Evolutionary conservation across 2,888 invertebrate species (phyloP), one percentile per base, ranked within the genome.

Genomic region (Machimus rusticus): DNA sequence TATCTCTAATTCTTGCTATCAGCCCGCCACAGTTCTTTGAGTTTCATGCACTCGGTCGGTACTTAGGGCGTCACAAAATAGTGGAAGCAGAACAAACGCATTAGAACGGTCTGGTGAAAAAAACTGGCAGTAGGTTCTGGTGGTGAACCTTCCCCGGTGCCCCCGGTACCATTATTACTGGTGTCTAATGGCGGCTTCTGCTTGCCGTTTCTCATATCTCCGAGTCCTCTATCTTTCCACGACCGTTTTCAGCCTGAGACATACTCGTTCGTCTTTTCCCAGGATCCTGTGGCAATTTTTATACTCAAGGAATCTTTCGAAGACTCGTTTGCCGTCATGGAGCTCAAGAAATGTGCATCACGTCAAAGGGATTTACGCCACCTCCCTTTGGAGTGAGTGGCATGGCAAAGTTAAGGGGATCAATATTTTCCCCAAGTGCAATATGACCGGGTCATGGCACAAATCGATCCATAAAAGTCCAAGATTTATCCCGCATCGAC

Each of bases 1-100:
- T 82, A 39, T 82, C 66, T 82, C 66, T 82, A 82, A 82, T 55
- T 82, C 82, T 39, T 82, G 82, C 66, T 82, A 82, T 82, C 82
- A 55, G 57, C 37, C 19, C 51, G 39, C 57, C 57, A 57, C 82
- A 82, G 82, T 82, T 82, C 82, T 39, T 82, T 82, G 82, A 82
- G 82, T 28, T 82, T 82, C 57, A 57, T 57, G 57, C 66, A 82
- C 82, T 82, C 66, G n/a, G 82, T 57, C n/a, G 57, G 57, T 82
- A 66, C 66, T 37, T 66, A 66, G 37, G 39, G 39, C 82, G 66
- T 37, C 57, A 37, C 66, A 82, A 66, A 55, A 82, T 66, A 55
- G 37, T 82, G 82, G 39, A 66, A 82, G 37, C 82, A 57, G 57
- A 82, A 55, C 66, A 66, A 57, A 82, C 55, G 19, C 66, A 82